Base-by-base conservation (phyloP, 2,113 vertebrate genomes). In the Pomatostomus ruficeps region DNA sequence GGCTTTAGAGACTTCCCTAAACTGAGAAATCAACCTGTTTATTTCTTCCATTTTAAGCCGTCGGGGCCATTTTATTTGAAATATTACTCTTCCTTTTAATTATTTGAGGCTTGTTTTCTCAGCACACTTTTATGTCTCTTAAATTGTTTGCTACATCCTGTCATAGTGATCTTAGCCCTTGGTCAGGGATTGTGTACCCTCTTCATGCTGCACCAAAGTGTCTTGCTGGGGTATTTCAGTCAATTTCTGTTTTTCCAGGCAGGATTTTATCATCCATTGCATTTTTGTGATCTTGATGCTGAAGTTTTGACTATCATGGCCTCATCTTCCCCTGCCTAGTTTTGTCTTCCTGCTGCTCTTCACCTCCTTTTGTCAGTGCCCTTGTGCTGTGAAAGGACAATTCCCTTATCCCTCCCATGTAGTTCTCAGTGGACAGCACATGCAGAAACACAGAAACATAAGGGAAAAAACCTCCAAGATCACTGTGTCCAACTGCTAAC, bases 161-260 rank as follows among this genome's bases (percentile, higher is more conserved):
- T 15, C 4, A 2, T 31, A 66, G 38, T 14, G 25, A 88, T 54
- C 31, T 31, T 38, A 26, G 13, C 29, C 9, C 51, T 23, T 13
- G 42, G 5, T 48, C 15, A 25, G 3, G 1, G 24, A 7, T 1
- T 5, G 4, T 18, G 26, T 19, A n/a, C 35, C 18, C 13, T 63
- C 15, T 26, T 54, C 40, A 22, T 67, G 12, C 29, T 26, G 52
- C 2, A 3, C 33, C 29, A 20, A 22, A 43, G 5, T 12, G 11
- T 38, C 17, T 48, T 43, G 23, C 54, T 45, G 24, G 24, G 58
- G 10, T 63, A 12, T 25, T 54, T 49, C n/a, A 20, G 31, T 17
- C 6, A 25, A 11, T 62, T 72, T 76, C 35, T 55, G 40, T 67
- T 75, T 38, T 86, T 85, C 48, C 29, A 45, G 29, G 49, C 17